Base-by-base conservation (phyloP, 1,140 invertebrate species). In the Pseudobourletiella spinata region DNA sequence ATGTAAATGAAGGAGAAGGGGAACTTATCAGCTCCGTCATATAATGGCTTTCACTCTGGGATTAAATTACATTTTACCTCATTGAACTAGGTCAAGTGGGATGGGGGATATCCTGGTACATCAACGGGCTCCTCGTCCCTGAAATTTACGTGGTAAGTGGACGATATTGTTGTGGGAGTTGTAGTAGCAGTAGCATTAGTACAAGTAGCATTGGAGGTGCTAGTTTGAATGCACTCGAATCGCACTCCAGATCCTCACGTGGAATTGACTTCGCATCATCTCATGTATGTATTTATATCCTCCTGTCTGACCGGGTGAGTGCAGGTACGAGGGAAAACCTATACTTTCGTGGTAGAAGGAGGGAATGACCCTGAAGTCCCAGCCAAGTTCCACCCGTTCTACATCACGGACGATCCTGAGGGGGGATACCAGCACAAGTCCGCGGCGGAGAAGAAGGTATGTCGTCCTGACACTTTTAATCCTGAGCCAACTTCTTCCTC, bases 41-140 rank as follows among this genome's bases (percentile, higher is more conserved):
- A n/a, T n/a, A n/a, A n/a, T n/a, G n/a, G n/a, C n/a, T n/a, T n/a
- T n/a, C n/a, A n/a, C n/a, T n/a, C n/a, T n/a, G n/a, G n/a, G n/a
- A n/a, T n/a, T n/a, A n/a, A n/a, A n/a, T n/a, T n/a, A n/a, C n/a
- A n/a, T n/a, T n/a, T n/a, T n/a, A n/a, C n/a, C 43, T 48, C 44
- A 16, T 59, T 64, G 32, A 55, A 42, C 16, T 60, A 90, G 90
- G 90, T 67, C 87, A 92, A 73, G 87, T 92, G 2, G 90, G 90
- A 39, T 94, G 91, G 90, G 90, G 91, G 42, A 87, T 95, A 25
- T 86, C 89, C 0, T 52, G 50, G 91, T 94, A 91, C 77, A 93
- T 97, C 68, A 96, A 97, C 74, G 94, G 94, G 0, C 79, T 95
- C 1, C 77, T 97, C 4, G 90, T 95, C 62, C 92, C 93, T 0